Evolutionary conservation across 2,888 invertebrate genomes (phyloP), one percentile per base, ranked within the genome.

Genomic region (Eupelmus urozonus): DNA sequence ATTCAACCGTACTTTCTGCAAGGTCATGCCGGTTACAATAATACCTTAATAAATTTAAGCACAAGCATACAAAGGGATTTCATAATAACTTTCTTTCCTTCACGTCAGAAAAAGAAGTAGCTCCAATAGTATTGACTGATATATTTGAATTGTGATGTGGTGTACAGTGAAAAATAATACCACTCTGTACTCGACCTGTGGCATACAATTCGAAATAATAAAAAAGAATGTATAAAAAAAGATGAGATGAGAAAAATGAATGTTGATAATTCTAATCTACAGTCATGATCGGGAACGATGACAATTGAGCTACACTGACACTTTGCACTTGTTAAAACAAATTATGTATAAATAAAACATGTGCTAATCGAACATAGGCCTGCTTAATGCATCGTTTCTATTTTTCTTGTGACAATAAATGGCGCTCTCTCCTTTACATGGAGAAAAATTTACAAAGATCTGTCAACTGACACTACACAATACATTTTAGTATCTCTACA

Each of bases 401-500:
- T 20, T 71, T 71, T 73, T 73, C 45, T 79, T 76, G 66, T 69
- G 66, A 76, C 62, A 45, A 76, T 69, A 60, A 72, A 79, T 76
- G 63, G 69, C 63, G 29, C 27, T 71, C 23, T 71, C 65, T 49
- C 59, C 23, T 20, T 66, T 55, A 62, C 11, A 65, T 34, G 23
- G 74, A 77, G 74, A 71, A 51, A 59, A 80, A 80, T 75, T 74
- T 80, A 77, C 67, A 80, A 73, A 74, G 34, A 75, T 71, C 25
- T 77, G 74, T 74, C 74, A 73, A 74, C 49, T 27, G 80, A 80
- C 67, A 80, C 67, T 80, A 80, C 55, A 71, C 53, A 25, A 29
- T 80, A 84, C 66, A 81, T 75, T 73, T 80, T 81, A 82, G 49
- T 79, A 77, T 74, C 67, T 80, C 83, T 82, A 83, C 57, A 83